Evolutionary conservation across 2,797 vertebrate genomes (phyloP), one percentile per base, ranked within the genome.

Genomic region (Tiaroga cobitis): DNA sequence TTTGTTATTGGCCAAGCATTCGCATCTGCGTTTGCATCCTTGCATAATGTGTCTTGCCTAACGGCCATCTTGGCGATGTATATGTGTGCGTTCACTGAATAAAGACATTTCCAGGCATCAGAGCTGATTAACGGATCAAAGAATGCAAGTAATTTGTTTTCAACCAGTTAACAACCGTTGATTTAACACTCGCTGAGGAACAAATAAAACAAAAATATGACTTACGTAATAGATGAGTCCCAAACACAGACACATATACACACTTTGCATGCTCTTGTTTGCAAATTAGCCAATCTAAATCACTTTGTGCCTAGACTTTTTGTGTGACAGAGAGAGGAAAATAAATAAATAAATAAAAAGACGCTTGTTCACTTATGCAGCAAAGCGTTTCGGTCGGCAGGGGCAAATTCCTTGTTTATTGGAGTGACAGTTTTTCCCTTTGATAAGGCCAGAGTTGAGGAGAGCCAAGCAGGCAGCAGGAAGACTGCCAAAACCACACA

Each of bases 371-470:
- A 41, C 54, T 63, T 73, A 73, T 59, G 41, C 39, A 82, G 81
- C 54, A 82, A 82, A 82, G 82, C 13, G 46, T 68, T 84, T 59
- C 1, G 37, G 74, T 77, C 49, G 7, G 43, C 63, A 13, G 34
- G 74, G 82, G 63, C 61, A 41, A 77, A 67, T 16, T 77, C 32
- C 74, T 84, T 84, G 82, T 84, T 77, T 77, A 84, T 51, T 69
- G 74, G 61, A 77, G 61, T 68, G 74, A 75, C 72, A 77, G 46
- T 77, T 84, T 84, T 67, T 54, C 9, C 11, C 19, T 41, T 54
- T 84, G 82, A 84, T 84, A 77, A 77, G 74, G 49, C 74, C 74
- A 56, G 82, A 77, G 73, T 56, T 77, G 82, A 41, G 82, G 49
- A 77, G 63, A 76, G 74, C 73, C 72, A 77, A 51, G 63, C 61